Conservation (phyloP, 2,797 vertebrate species). For the Danio jaintianensis region DNA sequence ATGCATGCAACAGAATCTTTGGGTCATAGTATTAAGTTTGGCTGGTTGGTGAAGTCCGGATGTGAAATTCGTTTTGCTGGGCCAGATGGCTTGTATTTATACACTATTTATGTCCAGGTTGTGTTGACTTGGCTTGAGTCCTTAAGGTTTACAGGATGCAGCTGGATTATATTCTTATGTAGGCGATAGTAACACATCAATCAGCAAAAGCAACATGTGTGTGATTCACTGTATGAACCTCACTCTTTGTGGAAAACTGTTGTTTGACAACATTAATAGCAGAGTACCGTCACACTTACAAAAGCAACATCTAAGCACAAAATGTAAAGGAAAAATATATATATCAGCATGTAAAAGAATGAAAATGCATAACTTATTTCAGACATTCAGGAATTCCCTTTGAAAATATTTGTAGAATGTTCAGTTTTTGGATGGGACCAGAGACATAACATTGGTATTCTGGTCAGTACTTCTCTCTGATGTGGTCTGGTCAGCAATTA, state of each 20-base stretch:
- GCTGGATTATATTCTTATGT: slow-evolving; percentile 55
- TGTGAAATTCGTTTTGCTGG: slow-evolving; percentile 45
- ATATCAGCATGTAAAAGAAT: background rate
- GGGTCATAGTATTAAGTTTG: slow-evolving; percentile 52
- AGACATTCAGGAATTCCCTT: slow-evolving; percentile 30
- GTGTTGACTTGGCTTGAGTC: slow-evolving; percentile 42
- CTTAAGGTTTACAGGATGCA: slow-evolving; percentile 56
- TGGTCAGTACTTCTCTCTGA: slow-evolving; percentile 36
- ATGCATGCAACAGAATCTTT: slow-evolving; percentile 5
- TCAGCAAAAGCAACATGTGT: slow-evolving; percentile 42
- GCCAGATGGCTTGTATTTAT: slow-evolving; percentile 60
- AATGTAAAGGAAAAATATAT: slow-evolving; percentile 9
- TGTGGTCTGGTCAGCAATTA: slow-evolving; percentile 49
- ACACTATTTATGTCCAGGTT: slow-evolving; percentile 47
- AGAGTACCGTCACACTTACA: background rate
- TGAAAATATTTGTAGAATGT: slow-evolving; percentile 34
- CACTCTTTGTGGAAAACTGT: background rate
- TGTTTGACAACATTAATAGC: background rate
- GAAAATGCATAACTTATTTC: slow-evolving; percentile 8
- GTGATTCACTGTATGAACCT: background rate
- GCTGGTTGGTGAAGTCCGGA: slow-evolving; percentile 39
- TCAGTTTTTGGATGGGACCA: slow-evolving; percentile 2
- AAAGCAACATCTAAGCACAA: background rate
- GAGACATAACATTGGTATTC: slow-evolving; percentile 36
- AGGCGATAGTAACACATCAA: slow-evolving; percentile 43